A percentile compares a stretch with the other conserved stretches of the same genome.
These are phyloP conservation scores for Otocyon megalotis DNA, from an alignment of 2,113 vertebrate genomes.

Conservation along the genomic window DNA sequence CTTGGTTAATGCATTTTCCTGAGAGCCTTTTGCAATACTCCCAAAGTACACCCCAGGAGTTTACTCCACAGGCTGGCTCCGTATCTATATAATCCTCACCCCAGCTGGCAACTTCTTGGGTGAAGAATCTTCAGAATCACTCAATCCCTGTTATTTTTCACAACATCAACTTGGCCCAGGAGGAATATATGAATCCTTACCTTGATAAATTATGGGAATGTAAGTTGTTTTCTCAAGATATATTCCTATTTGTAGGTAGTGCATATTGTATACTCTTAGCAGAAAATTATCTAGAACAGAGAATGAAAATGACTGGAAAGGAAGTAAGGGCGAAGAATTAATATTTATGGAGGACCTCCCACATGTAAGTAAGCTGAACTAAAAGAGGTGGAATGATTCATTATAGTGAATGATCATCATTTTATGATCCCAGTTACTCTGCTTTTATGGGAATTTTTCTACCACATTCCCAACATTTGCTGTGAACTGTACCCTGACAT, in stretches of 20 bases:
- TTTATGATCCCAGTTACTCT: not conserved
- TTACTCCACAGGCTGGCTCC: not conserved
- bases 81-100: not conserved
- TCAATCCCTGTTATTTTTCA: not conserved
- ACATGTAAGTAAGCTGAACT: not conserved
- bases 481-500: not conserved
- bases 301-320: not conserved
- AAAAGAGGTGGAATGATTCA: not conserved
- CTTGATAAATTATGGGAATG: slow-evolving; percentile 6
- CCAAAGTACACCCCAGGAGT: not conserved
- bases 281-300: not conserved
- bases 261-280: not conserved
- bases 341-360: not conserved
- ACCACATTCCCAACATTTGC: not conserved
- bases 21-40: not conserved
- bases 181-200: not conserved
- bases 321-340: not conserved
- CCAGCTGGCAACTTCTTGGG: not conserved
- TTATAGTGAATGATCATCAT: not conserved
- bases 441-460: not conserved
- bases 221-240: not conserved
- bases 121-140: not conserved
- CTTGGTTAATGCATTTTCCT: not conserved
- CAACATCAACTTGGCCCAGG: not conserved
- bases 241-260: not conserved